Base-by-base conservation (phyloP, 2,113 vertebrate genomes). In the Cottus gobio region DNA sequence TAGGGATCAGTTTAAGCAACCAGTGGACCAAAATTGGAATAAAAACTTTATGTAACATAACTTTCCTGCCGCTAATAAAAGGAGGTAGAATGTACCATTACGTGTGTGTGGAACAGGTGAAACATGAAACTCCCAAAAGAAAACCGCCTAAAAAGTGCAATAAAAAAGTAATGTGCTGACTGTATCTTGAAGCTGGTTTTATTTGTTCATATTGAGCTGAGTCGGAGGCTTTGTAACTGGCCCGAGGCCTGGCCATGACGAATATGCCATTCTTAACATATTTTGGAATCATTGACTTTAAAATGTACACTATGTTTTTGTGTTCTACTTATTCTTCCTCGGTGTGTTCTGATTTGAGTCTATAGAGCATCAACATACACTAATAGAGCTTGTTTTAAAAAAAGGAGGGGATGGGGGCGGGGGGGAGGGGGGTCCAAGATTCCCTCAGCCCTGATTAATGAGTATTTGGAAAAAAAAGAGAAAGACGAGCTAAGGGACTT, bases 81-180 rank as follows among this genome's bases (percentile, higher is more conserved):
- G 4, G 16, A 69, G 0, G 0, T 12, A 72, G 12, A 46, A 34
- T 71, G 24, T 18, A 26, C 22, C 9, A 44, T 57, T 34, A 26
- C 4, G 31, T n/a, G 31, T 63, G 13, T 50, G n/a, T 44, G 39
- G 12, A 61, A 75, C 70, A 70, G 68, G 75, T 78, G 5, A 39
- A 71, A 71, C 57, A 30, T 34, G 54, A 37, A 68, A 57, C 63
- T 39, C 71, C 12, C 16, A n/a, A 46, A 42, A 63, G 11, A 61
- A 82, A 86, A 54, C 46, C 70, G 42, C 22, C 44, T 46, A 77
- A 82, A 69, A 70, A 81, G 7, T 56, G 60, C 72, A 80, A 71
- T 79, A 74, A 87, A 87, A 60, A 50, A 1, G 28, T 52, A 63
- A 46, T 2, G 20, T 3, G 24, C 12, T 65, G 61, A 50, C 34